A percentile compares a stretch with the other conserved stretches of the same genome.
Evolutionary conservation across 2,113 vertebrate species (phyloP).

Genomic region (Dasyprocta punctata): DNA sequence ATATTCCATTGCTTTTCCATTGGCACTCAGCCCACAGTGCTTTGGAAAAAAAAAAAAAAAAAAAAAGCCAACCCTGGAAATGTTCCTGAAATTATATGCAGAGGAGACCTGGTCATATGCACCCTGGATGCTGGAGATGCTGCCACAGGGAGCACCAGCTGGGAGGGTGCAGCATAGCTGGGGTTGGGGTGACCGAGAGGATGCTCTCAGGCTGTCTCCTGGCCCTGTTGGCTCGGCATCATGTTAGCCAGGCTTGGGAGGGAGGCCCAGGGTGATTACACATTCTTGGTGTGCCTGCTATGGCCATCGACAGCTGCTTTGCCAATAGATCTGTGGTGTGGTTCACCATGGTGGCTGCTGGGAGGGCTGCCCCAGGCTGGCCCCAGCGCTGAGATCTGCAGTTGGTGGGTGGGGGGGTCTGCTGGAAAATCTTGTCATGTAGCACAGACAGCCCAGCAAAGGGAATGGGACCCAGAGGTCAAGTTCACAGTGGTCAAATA

Average conservation of each 20-base stretch:
- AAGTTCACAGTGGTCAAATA: conserved; percentile 78
- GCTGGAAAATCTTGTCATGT: conserved; percentile 47
- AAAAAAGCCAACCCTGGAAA: background rate
- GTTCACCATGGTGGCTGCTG: conserved; percentile 52
- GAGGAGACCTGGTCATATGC: background rate
- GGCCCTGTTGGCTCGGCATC: background rate
- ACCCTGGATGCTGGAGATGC: background rate
- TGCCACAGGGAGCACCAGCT: background rate
- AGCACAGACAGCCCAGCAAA: background rate
- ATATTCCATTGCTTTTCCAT: conserved; percentile 78
- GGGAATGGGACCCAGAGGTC: conserved; percentile 65
- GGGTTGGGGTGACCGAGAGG: background rate
- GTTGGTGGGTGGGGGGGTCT: background rate
- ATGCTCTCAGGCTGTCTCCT: background rate
- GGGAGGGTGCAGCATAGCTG: background rate
- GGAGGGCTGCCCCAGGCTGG: background rate
- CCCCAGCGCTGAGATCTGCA: background rate
- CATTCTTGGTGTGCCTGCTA: conserved; percentile 57
- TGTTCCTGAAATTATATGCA: background rate
- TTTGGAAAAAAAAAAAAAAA: background rate
- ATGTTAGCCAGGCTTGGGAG: background rate
- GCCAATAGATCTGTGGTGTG: conserved; percentile 37
- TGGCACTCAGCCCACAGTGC: conserved; percentile 69
- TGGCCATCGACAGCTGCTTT: conserved; percentile 57
- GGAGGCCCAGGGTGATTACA: background rate